A percentile compares a stretch with the other conserved stretches of the same genome.
Evolutionary conservation across 2,113 vertebrate genomes (phyloP).

Genomic region (Ailurus styani): DNA sequence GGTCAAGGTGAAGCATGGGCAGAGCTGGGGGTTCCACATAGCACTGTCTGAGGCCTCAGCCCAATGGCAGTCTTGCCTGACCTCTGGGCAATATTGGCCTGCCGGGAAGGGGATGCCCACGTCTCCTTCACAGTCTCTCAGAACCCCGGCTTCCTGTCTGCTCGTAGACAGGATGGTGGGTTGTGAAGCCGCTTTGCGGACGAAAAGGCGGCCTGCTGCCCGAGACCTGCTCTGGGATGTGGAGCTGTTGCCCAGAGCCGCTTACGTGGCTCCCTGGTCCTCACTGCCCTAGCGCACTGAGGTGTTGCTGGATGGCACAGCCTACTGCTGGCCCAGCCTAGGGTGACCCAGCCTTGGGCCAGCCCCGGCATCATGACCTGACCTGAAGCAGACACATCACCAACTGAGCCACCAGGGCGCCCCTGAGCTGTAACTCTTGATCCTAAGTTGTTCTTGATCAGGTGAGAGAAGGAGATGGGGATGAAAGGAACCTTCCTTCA

Average conservation of each 20-base stretch:
- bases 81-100: neutral
- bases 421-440: neutral
- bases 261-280: neutral
- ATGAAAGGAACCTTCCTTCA: neutral
- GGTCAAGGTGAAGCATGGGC: neutral
- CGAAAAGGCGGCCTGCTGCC: neutral
- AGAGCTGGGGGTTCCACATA: too few species aligned
- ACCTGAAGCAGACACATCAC: too few species aligned
- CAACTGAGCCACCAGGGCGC: neutral
- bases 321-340: neutral
- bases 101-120: neutral
- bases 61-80: neutral
- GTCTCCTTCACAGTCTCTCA: neutral
- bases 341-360: neutral
- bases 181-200: neutral
- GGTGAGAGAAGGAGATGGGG: neutral
- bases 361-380: neutral
- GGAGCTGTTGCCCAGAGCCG: neutral
- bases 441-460: neutral
- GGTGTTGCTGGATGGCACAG: neutral
- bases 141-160: neutral
- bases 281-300: neutral
- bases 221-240: neutral
- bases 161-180: neutral
- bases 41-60: neutral